phyloP scores from a whole-genome alignment of 1,140 invertebrate genomes.

The Drosophila littoralis region DNA sequence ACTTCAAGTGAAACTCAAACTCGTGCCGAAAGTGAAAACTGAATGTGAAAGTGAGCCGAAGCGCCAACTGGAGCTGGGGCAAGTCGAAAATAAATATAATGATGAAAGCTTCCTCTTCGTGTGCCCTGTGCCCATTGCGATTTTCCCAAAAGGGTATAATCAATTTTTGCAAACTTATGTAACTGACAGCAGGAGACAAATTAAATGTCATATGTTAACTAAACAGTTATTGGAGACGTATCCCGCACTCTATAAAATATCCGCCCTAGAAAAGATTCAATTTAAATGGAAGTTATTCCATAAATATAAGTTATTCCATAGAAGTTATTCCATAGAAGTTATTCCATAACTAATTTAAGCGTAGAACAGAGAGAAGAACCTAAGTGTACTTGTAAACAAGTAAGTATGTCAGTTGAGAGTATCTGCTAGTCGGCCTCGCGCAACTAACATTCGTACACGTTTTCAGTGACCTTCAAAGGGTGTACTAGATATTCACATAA shows the following conservation, averaged over 20 bases:
- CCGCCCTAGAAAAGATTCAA: no score
- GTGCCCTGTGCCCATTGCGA: not conserved
- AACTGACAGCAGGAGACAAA: no score
- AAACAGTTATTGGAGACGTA: no score
- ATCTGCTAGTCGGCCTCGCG: not conserved
- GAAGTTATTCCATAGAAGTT: no score
- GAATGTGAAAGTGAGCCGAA: constrained; percentile 18
- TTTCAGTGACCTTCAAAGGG: not conserved
- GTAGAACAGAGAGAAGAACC: no score
- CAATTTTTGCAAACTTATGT: not conserved
- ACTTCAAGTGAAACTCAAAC: constrained; percentile 2
- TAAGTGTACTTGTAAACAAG: no score
- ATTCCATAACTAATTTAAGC: no score
- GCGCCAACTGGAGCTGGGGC: not conserved
- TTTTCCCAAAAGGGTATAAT: not conserved
- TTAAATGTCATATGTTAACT: no score
- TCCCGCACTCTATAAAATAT: no score
- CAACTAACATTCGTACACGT: not conserved
- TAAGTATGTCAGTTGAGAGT: not conserved
- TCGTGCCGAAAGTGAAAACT: constrained; percentile 10
- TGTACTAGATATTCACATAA: not conserved
- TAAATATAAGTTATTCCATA: no score
- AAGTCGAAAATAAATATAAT: not conserved
- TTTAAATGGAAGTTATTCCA: no score
- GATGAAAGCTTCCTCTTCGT: not conserved